Conservation (phyloP, 2,888 invertebrate genomes). For the Autographa pulchrina region DNA sequence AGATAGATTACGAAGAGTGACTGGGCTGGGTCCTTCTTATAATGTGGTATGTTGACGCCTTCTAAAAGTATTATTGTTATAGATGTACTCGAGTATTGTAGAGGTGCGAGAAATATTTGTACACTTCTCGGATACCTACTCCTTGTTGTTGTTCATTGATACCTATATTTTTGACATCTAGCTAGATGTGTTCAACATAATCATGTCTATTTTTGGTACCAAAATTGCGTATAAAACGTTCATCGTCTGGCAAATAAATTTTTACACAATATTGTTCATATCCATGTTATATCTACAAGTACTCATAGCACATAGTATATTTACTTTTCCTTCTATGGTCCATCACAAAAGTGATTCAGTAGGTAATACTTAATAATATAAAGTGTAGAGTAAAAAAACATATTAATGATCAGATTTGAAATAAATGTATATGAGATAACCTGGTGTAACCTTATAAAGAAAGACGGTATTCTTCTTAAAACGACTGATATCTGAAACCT, state of each 20-base stretch:
- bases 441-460: constrained; percentile 17
- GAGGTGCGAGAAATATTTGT: constrained; percentile 87
- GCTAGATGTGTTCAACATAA: constrained; percentile 87
- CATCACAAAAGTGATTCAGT: constrained; percentile 32
- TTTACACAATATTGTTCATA: constrained; percentile 60
- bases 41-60: constrained; percentile 86
- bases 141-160: constrained; percentile 89
- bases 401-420: constrained; percentile 33
- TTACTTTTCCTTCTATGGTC: constrained; percentile 63
- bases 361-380: constrained; percentile 21
- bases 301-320: constrained; percentile 27
- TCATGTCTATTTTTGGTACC: constrained; percentile 88
- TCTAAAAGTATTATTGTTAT: constrained; percentile 89
- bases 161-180: constrained; percentile 89
- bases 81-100: constrained; percentile 84
- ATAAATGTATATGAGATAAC: constrained; percentile 26
- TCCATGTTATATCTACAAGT: constrained; percentile 49
- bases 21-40: constrained; percentile 82
- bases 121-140: constrained; percentile 87
- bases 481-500: constrained; percentile 64
- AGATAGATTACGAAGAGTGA: constrained; percentile 83
- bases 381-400: constrained; percentile 28
- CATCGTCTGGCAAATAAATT: constrained; percentile 68
- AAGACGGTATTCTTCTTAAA: constrained; percentile 50
- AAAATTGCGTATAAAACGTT: constrained; percentile 58